phyloP scores from a whole-genome alignment of 2,113 vertebrate genomes.

The Ancistrus triradiatus region DNA sequence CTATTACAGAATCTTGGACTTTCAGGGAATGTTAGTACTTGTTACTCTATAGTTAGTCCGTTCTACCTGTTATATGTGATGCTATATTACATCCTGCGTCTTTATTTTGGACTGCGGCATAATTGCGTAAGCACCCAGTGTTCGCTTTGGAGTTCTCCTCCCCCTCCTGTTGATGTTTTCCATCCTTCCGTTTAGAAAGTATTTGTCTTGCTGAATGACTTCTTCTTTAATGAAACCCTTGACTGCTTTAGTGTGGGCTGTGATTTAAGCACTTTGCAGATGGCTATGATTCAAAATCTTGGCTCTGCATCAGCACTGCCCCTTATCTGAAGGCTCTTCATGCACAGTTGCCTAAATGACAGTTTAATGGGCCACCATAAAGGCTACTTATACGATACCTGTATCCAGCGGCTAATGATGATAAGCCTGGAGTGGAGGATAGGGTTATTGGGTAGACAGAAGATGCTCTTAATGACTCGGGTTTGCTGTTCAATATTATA shows the following conservation, averaged over 20 bases:
- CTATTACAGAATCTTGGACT: too few relatives aligned
- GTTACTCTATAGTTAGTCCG: too few relatives aligned
- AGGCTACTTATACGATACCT: conserved; percentile 75
- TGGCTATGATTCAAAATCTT: conserved; percentile 79
- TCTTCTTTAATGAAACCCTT: conserved; percentile 81
- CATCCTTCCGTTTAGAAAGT: conserved; percentile 70
- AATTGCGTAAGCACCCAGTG: too few relatives aligned
- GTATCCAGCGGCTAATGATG: conserved; percentile 72
- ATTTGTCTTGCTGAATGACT: conserved; percentile 75
- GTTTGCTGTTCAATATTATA: conserved; percentile 28
- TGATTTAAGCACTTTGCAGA: conserved; percentile 79
- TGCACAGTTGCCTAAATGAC: conserved; percentile 76
- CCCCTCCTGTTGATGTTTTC: conserved; percentile 52
- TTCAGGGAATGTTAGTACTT: too few relatives aligned
- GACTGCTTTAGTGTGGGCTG: conserved; percentile 75
- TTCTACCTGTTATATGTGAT: too few relatives aligned
- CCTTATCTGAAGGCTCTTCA: conserved; percentile 73
- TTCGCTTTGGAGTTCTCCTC: not conserved
- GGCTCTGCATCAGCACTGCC: conserved; percentile 72
- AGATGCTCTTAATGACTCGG: conserved; percentile 28
- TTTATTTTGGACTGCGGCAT: too few relatives aligned
- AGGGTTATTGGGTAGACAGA: conserved; percentile 23
- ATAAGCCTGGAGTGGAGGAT: conserved; percentile 50
- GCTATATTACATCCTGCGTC: too few relatives aligned
- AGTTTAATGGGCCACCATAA: conserved; percentile 74